Evolutionary conservation across 2,888 invertebrate species (phyloP), one percentile per base, ranked within the genome.

Genomic region (Chrysolina americana): DNA sequence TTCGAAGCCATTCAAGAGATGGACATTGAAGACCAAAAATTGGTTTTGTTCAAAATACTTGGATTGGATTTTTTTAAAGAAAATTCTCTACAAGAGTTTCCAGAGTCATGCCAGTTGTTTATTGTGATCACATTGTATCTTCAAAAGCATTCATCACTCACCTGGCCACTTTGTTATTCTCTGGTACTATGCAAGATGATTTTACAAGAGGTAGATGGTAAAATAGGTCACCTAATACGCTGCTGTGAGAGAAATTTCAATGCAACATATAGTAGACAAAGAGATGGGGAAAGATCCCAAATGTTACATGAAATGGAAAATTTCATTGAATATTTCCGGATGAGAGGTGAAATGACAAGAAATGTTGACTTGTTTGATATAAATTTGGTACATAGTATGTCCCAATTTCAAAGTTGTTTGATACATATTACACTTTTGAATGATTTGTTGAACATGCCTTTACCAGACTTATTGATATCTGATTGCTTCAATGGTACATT

Each of bases 51-150:
- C 74, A 64, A 73, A 70, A 72, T 76, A 62, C 81, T 74, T 23
- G 41, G 53, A 48, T 15, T 73, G 4, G 53, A 50, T 36, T 65
- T 66, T 65, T 23, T 28, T 4, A 53, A 19, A 11, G 17, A 59
- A 28, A 28, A 59, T 59, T 41, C 69, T 28, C 79, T 93, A 72
- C 81, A 89, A 19, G 76, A 86, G 50, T 85, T 93, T 73, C 92
- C 93, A 19, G 73, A 83, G 1, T 89, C 90, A 78, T 93, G 93
- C 90, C 90, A 89, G 83, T 79, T 94, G 41, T 91, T 90, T 81
- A 86, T 93, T 80, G 87, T 91, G 56, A 85, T 91, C 15, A 81
- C 92, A 1, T 84, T 92, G 2, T 94, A 91, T 89, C 93, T 93
- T 90, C 88, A 81, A 59, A 84, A 76, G 81, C 82, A 86, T 73